Evolutionary conservation across 2,113 vertebrate genomes (phyloP).

Genomic region (Prionailurus bengalensis): DNA sequence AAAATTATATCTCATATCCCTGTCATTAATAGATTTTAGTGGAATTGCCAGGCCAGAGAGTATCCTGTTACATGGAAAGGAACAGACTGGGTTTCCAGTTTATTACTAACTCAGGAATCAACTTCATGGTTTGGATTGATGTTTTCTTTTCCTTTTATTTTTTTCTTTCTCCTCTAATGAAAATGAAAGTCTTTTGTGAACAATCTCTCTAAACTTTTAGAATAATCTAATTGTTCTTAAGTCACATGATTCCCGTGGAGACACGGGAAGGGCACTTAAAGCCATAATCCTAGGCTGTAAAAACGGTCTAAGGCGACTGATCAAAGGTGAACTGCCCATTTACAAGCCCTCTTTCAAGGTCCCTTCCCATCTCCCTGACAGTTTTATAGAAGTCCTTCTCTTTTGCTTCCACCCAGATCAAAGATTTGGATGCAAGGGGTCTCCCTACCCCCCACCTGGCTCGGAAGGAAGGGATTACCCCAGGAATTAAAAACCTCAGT

Average conservation of each 20-base stretch:
- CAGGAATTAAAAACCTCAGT: slow-evolving; percentile 60
- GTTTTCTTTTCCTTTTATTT: not conserved
- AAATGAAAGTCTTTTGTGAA: slow-evolving; percentile 63
- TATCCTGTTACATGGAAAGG: slow-evolving; percentile 49
- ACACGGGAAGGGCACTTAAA: slow-evolving; percentile 40
- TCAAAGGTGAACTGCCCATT: slow-evolving; percentile 78
- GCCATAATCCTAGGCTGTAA: slow-evolving; percentile 63
- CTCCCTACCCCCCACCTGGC: slow-evolving; percentile 7
- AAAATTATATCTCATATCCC: not conserved
- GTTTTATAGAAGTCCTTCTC: slow-evolving; percentile 77
- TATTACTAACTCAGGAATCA: slow-evolving; percentile 20
- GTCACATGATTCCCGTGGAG: slow-evolving; percentile 38
- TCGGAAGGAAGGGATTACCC: slow-evolving; percentile 74
- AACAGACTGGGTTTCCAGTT: slow-evolving; percentile 41
- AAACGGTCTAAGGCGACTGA: slow-evolving; percentile 57
- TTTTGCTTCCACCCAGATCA: slow-evolving; percentile 68
- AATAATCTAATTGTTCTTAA: slow-evolving; percentile 68
- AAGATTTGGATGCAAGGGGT: slow-evolving; percentile 63
- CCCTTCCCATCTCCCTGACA: slow-evolving; percentile 49
- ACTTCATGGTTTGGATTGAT: not conserved
- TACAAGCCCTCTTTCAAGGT: slow-evolving; percentile 59
- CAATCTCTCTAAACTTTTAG: slow-evolving; percentile 39
- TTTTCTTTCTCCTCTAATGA: slow-evolving; percentile 9
- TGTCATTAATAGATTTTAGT: slow-evolving; percentile 14
- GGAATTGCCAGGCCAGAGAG: not conserved